phyloP scores from a whole-genome alignment of 30 jellyfish, hydroid and myxozoan genomes.

The Pelagia noctiluca region DNA sequence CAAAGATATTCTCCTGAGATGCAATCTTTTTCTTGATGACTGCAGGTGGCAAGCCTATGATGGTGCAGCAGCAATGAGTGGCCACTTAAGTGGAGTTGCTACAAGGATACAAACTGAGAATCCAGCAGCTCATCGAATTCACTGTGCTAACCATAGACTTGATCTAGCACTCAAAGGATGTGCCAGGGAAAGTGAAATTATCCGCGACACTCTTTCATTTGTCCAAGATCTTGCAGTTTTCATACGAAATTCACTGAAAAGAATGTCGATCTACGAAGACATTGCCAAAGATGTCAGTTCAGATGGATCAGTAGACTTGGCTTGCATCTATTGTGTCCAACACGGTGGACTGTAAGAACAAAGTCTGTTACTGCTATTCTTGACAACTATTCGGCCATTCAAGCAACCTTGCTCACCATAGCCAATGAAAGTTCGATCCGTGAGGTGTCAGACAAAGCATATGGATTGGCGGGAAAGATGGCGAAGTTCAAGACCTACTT shows the following conservation, averaged over 20 bases:
- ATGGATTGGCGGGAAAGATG: slow-evolving; percentile 9
- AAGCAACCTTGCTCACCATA: slow-evolving; percentile 35
- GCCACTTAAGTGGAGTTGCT: slow-evolving; percentile 50
- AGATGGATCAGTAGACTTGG: slow-evolving; percentile 5
- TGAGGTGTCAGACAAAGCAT: slow-evolving; percentile 9
- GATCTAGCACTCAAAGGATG: slow-evolving; percentile 57
- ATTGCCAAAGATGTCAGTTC: slow-evolving; percentile 21
- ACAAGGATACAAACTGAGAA: slow-evolving; percentile 44
- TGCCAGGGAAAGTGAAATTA: slow-evolving; percentile 32
- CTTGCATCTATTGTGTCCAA: slow-evolving; percentile 29
- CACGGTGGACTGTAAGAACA: slow-evolving; percentile 26
- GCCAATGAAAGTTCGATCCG: slow-evolving; percentile 18
- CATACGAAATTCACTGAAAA: slow-evolving; percentile 41
- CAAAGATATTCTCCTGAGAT: slow-evolving; percentile 32
- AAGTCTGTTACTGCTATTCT: slow-evolving; percentile 10
- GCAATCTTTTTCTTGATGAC: slow-evolving; percentile 27
- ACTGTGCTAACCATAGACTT: slow-evolving; percentile 49
- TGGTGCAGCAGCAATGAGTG: slow-evolving; percentile 61
- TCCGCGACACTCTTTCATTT: slow-evolving; percentile 18
- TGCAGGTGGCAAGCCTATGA: slow-evolving; percentile 54
- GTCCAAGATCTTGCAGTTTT: slow-evolving; percentile 54
- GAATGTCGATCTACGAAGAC: slow-evolving; percentile 35
- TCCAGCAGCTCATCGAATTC: slow-evolving; percentile 51
- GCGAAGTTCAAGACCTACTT: background rate
- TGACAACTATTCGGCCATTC: slow-evolving; percentile 13